phyloP scores from a whole-genome alignment of 2,888 invertebrate genomes.

The Xylocampa areola region DNA sequence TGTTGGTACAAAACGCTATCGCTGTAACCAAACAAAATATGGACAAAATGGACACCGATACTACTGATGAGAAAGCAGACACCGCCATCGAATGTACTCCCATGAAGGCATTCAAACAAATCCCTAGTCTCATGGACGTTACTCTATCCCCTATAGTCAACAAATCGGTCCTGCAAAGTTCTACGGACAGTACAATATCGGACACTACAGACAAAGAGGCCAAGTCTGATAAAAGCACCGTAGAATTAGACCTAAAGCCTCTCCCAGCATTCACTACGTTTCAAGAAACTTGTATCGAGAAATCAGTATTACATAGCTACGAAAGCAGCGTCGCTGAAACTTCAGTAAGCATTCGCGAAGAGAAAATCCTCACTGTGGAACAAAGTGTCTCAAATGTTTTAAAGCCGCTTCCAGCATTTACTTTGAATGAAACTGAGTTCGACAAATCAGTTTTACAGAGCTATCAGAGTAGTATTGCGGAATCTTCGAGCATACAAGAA shows the following conservation, averaged over 20 bases:
- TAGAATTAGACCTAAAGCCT: conserved; percentile 61
- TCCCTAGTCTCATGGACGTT: conserved; percentile 76
- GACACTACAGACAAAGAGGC: conserved; percentile 64
- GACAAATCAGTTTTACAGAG: conserved; percentile 77
- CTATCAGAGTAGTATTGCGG: conserved; percentile 70
- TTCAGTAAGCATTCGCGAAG: conserved; percentile 63
- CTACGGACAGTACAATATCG: conserved; percentile 71
- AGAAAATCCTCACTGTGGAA: conserved; percentile 46
- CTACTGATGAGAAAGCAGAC: conserved; percentile 60
- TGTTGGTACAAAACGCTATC: conserved; percentile 83
- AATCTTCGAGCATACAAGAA: conserved; percentile 62
- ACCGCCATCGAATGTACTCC: conserved; percentile 79
- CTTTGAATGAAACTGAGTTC: conserved; percentile 72
- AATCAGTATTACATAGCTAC: conserved; percentile 79
- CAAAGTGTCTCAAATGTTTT: conserved; percentile 50
- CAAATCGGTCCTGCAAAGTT: conserved; percentile 80
- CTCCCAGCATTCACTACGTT: conserved; percentile 75
- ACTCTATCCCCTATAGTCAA: conserved; percentile 83
- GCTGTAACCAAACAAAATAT: conserved; percentile 78
- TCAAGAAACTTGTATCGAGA: conserved; percentile 72
- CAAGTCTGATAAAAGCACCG: conserved; percentile 61
- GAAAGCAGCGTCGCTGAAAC: conserved; percentile 73
- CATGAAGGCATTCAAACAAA: conserved; percentile 74
- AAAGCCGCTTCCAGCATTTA: conserved; percentile 71
- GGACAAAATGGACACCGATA: conserved; percentile 68